Base-by-base conservation (phyloP, 2,113 vertebrate genomes). In the Campylorhamphus procurvoides region DNA sequence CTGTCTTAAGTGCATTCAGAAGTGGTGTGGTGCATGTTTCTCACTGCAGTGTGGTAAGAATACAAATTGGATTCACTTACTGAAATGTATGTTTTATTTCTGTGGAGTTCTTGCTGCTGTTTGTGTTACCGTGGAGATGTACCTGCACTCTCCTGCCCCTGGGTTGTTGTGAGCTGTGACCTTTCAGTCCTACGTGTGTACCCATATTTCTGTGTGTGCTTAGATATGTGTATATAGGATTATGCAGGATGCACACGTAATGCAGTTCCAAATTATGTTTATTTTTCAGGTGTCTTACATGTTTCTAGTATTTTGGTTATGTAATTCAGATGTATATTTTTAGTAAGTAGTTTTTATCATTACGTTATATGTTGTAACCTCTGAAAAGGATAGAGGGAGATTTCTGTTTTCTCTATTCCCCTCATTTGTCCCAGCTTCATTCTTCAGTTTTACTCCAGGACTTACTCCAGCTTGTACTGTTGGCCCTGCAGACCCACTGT, bases 221-320 rank as follows among this genome's bases (percentile, higher is more conserved):
- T 35, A 5, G 18, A 3, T 14, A 8, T 33, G 5, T 46, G 4
- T 67, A 10, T 27, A 12, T 33, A 49, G 7, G 20, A 19, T 59
- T 79, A 10, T 64, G 22, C 58, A 73, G 71, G 35, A 10, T 71
- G 19, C 15, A 27, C 1, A 3, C 40, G 9, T 23, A 58, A 37
- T 77, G 19, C n/a, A 58, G 0, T 59, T 77, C 44, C 63, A 39
- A 78, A 60, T 39, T 0, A 28, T 22, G 0, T 3, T 42, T 75
- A 75, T 28, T 76, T 82, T 58, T 23, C 55, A 53, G 7, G 55
- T 92, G n/a, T 23, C 5, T 77, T 73, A 37, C 5, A 12, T 1
- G 0, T 75, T 75, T 37, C 40, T 86, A 29, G 24, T 74, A 33
- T 63, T 93, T 84, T 55, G 19, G 3, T 53, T 71, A 4, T 35